Evolutionary conservation across 2,797 vertebrate genomes (phyloP).

Genomic region (Parauchenoglanis ngamensis): DNA sequence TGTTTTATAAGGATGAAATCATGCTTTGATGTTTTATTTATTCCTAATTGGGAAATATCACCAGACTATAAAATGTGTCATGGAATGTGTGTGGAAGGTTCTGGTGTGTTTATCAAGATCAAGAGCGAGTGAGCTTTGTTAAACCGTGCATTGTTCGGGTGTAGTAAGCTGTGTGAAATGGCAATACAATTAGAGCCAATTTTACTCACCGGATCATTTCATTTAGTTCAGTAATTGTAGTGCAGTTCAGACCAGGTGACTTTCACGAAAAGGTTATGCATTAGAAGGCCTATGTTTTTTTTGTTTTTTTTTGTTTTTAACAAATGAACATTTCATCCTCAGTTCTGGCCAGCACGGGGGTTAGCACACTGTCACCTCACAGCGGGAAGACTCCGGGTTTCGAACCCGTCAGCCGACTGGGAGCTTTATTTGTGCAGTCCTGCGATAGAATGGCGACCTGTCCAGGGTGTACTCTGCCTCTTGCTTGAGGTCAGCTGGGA

Average conservation of each 20-base stretch:
- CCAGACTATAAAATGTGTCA: neutral
- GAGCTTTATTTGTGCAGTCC: too few relatives aligned
- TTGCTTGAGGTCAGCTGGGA: too few relatives aligned
- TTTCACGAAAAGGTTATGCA: neutral
- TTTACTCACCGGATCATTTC: neutral
- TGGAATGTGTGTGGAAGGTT: neutral
- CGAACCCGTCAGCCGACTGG: too few relatives aligned
- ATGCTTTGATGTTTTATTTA: conserved; percentile 35
- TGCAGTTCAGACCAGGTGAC: neutral
- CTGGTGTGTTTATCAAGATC: neutral
- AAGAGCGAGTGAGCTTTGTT: neutral
- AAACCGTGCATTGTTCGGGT: neutral
- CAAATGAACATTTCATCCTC: neutral
- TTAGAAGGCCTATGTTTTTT: neutral
- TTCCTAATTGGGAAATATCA: neutral
- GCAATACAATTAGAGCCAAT: neutral
- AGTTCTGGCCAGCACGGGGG: too few relatives aligned
- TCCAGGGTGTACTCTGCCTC: too few relatives aligned
- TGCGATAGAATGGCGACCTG: too few relatives aligned
- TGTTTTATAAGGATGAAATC: conserved; percentile 74
- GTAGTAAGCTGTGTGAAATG: neutral
- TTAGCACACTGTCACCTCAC: too few relatives aligned
- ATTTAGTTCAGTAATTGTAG: neutral
- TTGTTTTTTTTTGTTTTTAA: neutral
- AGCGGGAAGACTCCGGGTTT: too few relatives aligned